Percentiles rank a stretch among this genome's conserved stretches.
Evolutionary conservation across 2,888 invertebrate species (phyloP).

Genomic region (Mellilla xanthometata): DNA sequence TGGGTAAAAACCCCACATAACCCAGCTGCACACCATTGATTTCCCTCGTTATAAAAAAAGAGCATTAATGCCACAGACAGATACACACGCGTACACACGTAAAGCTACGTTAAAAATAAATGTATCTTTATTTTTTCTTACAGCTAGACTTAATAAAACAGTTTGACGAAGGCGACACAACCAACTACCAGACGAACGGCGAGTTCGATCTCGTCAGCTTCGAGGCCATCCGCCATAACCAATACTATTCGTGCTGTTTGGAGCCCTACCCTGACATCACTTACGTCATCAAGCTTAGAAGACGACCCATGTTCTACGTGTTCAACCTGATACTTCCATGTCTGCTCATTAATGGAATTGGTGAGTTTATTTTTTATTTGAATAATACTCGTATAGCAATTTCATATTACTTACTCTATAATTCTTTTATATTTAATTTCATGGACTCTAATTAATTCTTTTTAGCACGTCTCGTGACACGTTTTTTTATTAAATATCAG

Average conservation of each 20-base stretch:
- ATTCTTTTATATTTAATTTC: too few species aligned
- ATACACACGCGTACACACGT: too few species aligned
- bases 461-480: too few species aligned
- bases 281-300: slow-evolving; percentile 88
- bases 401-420: too few species aligned
- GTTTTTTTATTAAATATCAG: too few species aligned
- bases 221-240: slow-evolving; percentile 87
- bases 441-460: too few species aligned
- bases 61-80: too few species aligned
- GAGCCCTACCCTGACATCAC: slow-evolving; percentile 94
- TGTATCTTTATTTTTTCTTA: too few species aligned
- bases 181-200: slow-evolving; percentile 95
- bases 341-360: slow-evolving; percentile 92
- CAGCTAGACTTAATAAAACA: slow-evolving; percentile 89
- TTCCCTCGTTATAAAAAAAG: too few species aligned
- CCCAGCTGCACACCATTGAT: too few species aligned
- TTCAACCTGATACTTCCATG: slow-evolving; percentile 94
- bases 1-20: too few species aligned
- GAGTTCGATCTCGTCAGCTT: slow-evolving; percentile 93
- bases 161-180: slow-evolving; percentile 91
- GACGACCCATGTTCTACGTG: slow-evolving; percentile 92
- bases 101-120: too few species aligned
- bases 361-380: slow-evolving; percentile 66
- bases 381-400: neutral
- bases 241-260: slow-evolving; percentile 90